These are phyloP conservation scores for Etheostoma nigrum DNA, from an alignment of 2,797 vertebrate genomes.

Conservation along the genomic window DNA sequence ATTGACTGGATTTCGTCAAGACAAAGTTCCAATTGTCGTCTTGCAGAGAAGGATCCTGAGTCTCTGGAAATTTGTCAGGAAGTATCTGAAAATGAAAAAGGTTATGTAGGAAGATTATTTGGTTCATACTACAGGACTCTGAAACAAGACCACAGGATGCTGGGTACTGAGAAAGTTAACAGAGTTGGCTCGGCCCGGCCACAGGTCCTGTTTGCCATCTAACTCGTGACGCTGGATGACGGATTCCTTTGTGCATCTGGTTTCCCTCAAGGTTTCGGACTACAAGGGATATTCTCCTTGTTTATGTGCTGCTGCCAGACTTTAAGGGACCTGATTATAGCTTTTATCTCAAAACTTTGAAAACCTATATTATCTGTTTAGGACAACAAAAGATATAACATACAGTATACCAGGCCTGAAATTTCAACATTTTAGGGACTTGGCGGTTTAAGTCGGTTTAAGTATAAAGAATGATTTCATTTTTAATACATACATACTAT, in stretches of 20 bases:
- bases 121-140: conserved; percentile 5
- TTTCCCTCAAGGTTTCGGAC: conserved; percentile 62
- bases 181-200: conserved; percentile 15
- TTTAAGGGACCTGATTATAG: conserved; percentile 44
- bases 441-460: no score
- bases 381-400: conserved; percentile 1
- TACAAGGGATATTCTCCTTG: conserved; percentile 37
- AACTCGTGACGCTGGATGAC: conserved; percentile 50
- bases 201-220: conserved; percentile 60
- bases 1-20: conserved; percentile 42
- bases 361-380: conserved; percentile 20
- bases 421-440: no score
- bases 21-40: conserved; percentile 45
- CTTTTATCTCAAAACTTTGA: conserved; percentile 23
- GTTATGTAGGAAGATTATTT: conserved; percentile 18
- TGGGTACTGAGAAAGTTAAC: conserved; percentile 10
- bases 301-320: conserved; percentile 30
- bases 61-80: conserved; percentile 22
- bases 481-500: no score
- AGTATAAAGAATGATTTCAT: no score
- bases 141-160: conserved; percentile 10
- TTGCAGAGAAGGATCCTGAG: neutral
- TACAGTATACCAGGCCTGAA: no score
- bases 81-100: neutral
- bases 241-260: conserved; percentile 60